These are phyloP conservation scores for Dromius quadrimaculatus DNA, from an alignment of 2,888 invertebrate species.

Conservation along the genomic window DNA sequence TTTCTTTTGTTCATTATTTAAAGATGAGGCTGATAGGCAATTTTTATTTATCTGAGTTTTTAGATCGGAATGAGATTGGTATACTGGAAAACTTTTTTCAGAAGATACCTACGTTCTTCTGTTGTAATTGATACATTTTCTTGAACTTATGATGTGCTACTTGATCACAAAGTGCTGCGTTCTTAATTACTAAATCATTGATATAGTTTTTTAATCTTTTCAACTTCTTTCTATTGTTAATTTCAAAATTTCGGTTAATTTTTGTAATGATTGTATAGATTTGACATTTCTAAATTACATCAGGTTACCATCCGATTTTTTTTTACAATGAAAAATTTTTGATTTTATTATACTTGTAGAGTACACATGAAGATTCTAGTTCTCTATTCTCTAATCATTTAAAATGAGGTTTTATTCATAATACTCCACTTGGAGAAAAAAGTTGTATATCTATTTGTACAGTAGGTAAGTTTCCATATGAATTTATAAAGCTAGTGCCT, in stretches of 20 bases:
- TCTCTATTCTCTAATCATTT: no score
- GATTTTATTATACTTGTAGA: no score
- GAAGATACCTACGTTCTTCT: constrained; percentile 85
- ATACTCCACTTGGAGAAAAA: no score
- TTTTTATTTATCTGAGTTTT: constrained; percentile 63
- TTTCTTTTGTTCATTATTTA: constrained; percentile 47
- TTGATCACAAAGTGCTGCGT: constrained; percentile 89
- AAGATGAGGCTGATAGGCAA: constrained; percentile 55
- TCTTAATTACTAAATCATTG: constrained; percentile 79
- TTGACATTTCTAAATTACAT: no score
- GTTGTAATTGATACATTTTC: constrained; percentile 83
- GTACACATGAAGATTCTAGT: no score
- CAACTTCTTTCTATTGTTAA: constrained; percentile 73
- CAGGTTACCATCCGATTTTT: no score
- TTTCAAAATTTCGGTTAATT: constrained; percentile 25
- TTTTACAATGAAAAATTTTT: no score
- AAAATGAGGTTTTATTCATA: no score
- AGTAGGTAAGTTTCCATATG: no score
- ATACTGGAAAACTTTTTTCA: constrained; percentile 80
- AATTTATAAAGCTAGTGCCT: no score
- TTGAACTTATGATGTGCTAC: constrained; percentile 86
- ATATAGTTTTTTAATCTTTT: constrained; percentile 74
- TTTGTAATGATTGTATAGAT: constrained; percentile 37
- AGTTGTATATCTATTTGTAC: no score
- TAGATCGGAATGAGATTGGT: constrained; percentile 67